Percentiles rank a stretch among this genome's conserved stretches.
Evolutionary conservation across 2,113 vertebrate genomes (phyloP).

Genomic region (Malaclemys terrapin): DNA sequence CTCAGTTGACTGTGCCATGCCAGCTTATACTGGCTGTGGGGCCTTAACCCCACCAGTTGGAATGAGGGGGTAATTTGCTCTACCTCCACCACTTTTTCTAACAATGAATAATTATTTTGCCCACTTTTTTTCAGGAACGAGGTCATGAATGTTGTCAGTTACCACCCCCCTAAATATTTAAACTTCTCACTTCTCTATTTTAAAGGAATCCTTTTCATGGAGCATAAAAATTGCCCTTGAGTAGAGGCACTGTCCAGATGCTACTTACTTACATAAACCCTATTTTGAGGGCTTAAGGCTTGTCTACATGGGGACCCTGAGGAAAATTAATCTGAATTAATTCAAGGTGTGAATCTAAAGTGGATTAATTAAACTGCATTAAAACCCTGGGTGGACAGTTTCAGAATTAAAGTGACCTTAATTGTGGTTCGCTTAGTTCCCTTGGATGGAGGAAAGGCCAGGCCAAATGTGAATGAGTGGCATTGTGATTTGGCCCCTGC

Average conservation of each 20-base stretch:
- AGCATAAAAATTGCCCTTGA: not conserved
- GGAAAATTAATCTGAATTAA: not conserved
- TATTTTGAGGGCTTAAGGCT: not conserved
- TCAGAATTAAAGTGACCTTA: not conserved
- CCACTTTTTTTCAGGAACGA: not conserved
- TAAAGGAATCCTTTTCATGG: not conserved
- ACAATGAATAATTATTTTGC: not conserved
- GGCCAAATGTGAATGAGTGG: not conserved
- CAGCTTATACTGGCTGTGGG: not conserved
- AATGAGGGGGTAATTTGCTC: not conserved
- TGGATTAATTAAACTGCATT: not conserved
- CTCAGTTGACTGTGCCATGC: not conserved
- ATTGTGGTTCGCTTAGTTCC: not conserved
- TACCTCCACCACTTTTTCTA: not conserved
- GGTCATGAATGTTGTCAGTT: not conserved
- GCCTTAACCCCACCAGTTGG: not conserved
- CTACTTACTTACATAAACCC: not conserved
- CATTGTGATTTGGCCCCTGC: not conserved
- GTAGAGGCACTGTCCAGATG: rapidly evolving
- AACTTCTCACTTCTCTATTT: not conserved
- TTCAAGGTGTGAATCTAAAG: not conserved
- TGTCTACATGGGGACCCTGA: not conserved
- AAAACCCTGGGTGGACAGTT: not conserved
- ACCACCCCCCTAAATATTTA: not conserved
- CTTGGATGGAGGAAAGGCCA: not conserved